Evolutionary conservation across 1,140 invertebrate genomes (phyloP).

Genomic region (Brachionus plicatilis): DNA sequence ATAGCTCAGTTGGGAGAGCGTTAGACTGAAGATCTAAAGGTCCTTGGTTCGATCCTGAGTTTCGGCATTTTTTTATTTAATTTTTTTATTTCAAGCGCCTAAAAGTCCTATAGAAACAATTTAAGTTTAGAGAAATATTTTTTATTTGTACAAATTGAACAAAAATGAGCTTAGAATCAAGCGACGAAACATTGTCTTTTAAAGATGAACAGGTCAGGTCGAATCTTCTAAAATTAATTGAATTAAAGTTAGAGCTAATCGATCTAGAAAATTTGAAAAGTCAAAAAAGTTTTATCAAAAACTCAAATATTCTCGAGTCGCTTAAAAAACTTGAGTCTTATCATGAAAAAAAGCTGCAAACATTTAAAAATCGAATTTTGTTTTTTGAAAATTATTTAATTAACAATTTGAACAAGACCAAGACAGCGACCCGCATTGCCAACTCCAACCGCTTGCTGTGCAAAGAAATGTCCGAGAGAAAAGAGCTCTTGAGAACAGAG

Average conservation of each 20-base stretch:
- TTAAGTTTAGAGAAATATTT: not conserved
- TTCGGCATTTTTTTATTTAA: not conserved
- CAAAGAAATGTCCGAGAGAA: not conserved
- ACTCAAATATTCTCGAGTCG: conserved; percentile 3
- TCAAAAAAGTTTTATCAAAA: conserved; percentile 9
- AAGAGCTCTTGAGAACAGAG: not conserved
- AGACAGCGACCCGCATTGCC: not conserved
- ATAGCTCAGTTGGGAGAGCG: conserved; percentile 5
- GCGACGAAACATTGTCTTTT: not conserved
- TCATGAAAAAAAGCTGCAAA: conserved; percentile 4
- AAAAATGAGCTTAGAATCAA: not conserved
- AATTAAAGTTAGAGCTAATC: not conserved
- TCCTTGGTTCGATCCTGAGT: not conserved
- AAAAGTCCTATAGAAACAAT: not conserved
- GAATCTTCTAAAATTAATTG: not conserved
- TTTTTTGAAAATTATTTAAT: conserved; percentile 16
- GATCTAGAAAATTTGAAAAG: not conserved
- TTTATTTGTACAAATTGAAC: not conserved
- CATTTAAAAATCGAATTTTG: not conserved
- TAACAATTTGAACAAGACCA: not conserved
- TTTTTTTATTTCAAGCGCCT: not conserved
- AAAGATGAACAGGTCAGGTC: not conserved
- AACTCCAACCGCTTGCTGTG: not conserved
- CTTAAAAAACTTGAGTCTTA: conserved; percentile 9
- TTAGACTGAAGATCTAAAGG: not conserved